A percentile compares a stretch with the other conserved stretches of the same genome.
phyloP scores from a whole-genome alignment of 1,140 invertebrate genomes.

The Eulimnadia texana region DNA sequence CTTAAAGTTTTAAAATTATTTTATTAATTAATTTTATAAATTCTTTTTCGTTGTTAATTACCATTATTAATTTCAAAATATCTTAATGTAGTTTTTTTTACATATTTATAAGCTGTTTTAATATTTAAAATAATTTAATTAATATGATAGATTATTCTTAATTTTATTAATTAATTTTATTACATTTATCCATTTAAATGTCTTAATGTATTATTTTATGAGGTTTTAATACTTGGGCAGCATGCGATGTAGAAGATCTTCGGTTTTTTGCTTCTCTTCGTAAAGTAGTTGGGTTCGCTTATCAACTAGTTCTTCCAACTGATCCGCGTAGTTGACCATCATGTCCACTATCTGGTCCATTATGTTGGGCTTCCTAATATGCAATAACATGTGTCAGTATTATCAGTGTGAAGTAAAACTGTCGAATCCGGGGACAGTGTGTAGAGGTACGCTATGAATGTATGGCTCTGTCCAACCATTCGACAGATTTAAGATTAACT shows the following conservation, averaged over 20 bases:
- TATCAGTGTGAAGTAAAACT: background rate
- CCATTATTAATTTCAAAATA: background rate
- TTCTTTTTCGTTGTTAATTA: too few species aligned
- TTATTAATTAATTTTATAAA: too few species aligned
- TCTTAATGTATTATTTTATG: conserved; percentile 7
- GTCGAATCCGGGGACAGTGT: background rate
- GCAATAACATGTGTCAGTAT: conserved; percentile 7
- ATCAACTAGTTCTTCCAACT: conserved; percentile 82
- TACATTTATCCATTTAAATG: conserved; percentile 1
- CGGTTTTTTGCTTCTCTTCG: conserved; percentile 87
- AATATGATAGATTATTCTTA: too few species aligned
- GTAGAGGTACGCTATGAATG: background rate
- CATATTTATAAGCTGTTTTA: background rate
- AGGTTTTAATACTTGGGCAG: conserved; percentile 65
- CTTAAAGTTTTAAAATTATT: too few species aligned
- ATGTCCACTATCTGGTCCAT: conserved; percentile 94
- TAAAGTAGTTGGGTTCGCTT: conserved; percentile 71
- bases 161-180: background rate
- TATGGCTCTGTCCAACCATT: background rate
- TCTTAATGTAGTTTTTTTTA: background rate
- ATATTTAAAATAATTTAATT: background rate
- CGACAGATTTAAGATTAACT: background rate
- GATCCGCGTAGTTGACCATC: conserved; percentile 89
- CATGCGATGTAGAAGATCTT: conserved; percentile 83
- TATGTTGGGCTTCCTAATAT: conserved; percentile 61